phyloP scores from a whole-genome alignment of 2,888 invertebrate genomes.

The Gortyna flavago region DNA sequence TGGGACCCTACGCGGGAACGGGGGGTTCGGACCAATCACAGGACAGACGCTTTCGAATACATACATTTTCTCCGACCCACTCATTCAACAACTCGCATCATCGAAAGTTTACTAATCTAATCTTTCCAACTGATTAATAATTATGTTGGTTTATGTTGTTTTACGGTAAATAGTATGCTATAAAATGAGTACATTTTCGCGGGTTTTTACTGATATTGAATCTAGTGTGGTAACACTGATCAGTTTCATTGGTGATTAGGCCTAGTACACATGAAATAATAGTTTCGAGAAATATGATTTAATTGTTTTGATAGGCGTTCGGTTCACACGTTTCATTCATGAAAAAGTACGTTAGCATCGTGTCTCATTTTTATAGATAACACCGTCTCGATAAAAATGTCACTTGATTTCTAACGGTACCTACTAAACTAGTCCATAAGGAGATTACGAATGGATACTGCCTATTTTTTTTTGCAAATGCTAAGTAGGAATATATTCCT shows the following conservation, averaged over 20 bases:
- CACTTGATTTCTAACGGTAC: slow-evolving; percentile 60
- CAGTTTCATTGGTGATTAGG: slow-evolving; percentile 27
- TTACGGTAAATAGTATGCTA: background rate
- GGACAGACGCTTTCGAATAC: slow-evolving; percentile 49
- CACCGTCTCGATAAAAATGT: slow-evolving; percentile 60
- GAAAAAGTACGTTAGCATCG: slow-evolving; percentile 48
- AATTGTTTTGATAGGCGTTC: slow-evolving; percentile 53
- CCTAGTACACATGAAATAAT: slow-evolving; percentile 42
- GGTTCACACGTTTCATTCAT: slow-evolving; percentile 59
- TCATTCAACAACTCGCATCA: slow-evolving; percentile 14
- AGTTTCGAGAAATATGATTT: slow-evolving; percentile 34
- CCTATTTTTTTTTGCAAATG: background rate
- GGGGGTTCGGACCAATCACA: slow-evolving; percentile 68
- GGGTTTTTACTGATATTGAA: slow-evolving; percentile 24
- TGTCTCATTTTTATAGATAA: slow-evolving; percentile 66
- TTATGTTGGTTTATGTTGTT: slow-evolving; percentile 16
- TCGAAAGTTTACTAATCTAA: slow-evolving; percentile 28
- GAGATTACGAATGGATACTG: background rate
- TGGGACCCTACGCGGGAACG: slow-evolving; percentile 68
- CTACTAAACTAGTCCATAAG: slow-evolving; percentile 3
- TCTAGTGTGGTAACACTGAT: slow-evolving; percentile 28
- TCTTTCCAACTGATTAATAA: slow-evolving; percentile 20
- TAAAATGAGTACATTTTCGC: slow-evolving; percentile 16
- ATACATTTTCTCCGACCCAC: slow-evolving; percentile 43
- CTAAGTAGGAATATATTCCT: background rate